Percentiles rank a stretch among this genome's conserved stretches.
phyloP scores from a whole-genome alignment of 2,797 vertebrate species.

The Bovichtus variegatus region DNA sequence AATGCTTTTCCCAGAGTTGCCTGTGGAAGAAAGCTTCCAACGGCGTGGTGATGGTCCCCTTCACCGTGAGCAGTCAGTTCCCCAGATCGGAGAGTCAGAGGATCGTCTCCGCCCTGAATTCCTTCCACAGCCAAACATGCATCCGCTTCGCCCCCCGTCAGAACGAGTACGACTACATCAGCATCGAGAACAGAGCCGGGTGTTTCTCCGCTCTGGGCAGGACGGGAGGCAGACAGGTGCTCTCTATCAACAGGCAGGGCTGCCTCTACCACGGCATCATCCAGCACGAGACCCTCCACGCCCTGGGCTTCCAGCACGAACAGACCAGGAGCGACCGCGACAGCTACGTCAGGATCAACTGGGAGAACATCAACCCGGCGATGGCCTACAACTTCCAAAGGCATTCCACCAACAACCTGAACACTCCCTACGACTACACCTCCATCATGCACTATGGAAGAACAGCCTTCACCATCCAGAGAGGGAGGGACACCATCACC shows the following conservation, averaged over 20 bases:
- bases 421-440: conserved; percentile 78
- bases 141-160: conserved; percentile 53
- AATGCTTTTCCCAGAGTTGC: conserved; percentile 40
- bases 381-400: conserved; percentile 58
- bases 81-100: conserved; percentile 2
- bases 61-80: conserved; percentile 33
- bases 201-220: conserved; percentile 82
- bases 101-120: conserved; percentile 27
- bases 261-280: no score
- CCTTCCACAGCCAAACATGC: conserved; percentile 49
- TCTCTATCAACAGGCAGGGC: conserved; percentile 77
- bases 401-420: conserved; percentile 77
- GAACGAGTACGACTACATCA: conserved; percentile 44
- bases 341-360: no score
- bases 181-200: conserved; percentile 35
- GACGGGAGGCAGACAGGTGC: conserved; percentile 73
- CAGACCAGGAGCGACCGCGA: no score
- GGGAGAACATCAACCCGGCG: no score
- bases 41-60: conserved; percentile 49
- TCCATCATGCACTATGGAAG: conserved; percentile 85
- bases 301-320: no score
- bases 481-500: no score
- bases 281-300: no score
- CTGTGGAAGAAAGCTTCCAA: conserved; percentile 52
- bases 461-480: conserved; percentile 50